Base-by-base conservation (phyloP, 1,140 invertebrate species). In the Formica exsecta region DNA sequence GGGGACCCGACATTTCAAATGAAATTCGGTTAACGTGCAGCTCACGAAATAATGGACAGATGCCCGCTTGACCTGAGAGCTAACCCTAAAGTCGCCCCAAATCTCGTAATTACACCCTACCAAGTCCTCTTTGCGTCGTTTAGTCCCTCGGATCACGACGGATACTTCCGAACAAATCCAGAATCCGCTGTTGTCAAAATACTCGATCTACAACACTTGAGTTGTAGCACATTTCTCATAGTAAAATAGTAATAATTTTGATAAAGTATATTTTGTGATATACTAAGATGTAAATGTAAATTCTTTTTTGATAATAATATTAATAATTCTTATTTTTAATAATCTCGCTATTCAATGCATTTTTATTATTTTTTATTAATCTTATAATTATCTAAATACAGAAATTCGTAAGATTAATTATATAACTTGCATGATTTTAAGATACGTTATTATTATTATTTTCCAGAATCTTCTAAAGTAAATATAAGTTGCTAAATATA, bases 41-140 rank as follows among this genome's bases (percentile, higher is more conserved):
- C 59, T 74, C 70, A 73, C 48, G 44, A 41, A 8, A 19, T 68
- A 81, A 74, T 83, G 68, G 22, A 84, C 29, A 66, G 61, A 70
- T 54, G 51, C n/a, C 9, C 22, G 66, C 22, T 64, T 29, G 19
- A 61, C 41, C 11, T 41, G 25, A 41, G 36, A 81, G 66, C 6
- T 22, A 41, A 2, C 32, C 11, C 13, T 54, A 54, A 51, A 74
- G n/a, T 44, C 57, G 1, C 6, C 22, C 19, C 19, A 11, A 57
- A 41, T 44, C 79, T 59, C 54, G 54, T 83, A 83, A 83, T 83
- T 83, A 61, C 64, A 13, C 48, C 70, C 48, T 13, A 16, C 13
- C 36, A 59, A 57, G 48, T 80, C 29, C 48, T 59, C 76, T 80
- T 80, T 62, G 70, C 19, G 13, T 62, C 38, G n/a, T 73, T 73